Base-by-base conservation (phyloP, 2,113 vertebrate genomes). In the Casuarius casuarius region DNA sequence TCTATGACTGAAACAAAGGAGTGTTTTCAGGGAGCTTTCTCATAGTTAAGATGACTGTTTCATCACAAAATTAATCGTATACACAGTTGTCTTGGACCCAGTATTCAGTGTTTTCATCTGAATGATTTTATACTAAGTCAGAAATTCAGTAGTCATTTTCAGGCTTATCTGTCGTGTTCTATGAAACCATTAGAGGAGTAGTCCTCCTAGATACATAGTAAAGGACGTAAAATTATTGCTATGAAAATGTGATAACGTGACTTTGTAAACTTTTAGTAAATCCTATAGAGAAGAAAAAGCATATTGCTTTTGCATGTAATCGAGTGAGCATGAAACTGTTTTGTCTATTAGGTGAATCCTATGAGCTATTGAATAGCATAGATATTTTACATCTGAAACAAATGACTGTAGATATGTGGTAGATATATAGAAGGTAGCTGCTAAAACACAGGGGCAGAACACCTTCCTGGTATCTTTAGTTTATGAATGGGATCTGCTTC, bases 171-270 rank as follows among this genome's bases (percentile, higher is more conserved):
- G 0, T 40, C 0, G 0, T 22, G 10, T 31, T 90, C 2, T 51
- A 4, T 1, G 0, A 62, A 74, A 42, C 19, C 52, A 26, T 63
- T 58, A 13, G 0, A 1, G 31, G 8, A 87, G 21, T 33, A 11
- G 5, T 89, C 52, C 61, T 63, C 3, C 33, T 38, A 44, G 51
- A 21, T 73, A 44, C 8, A 8, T 59, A 42, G 35, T 31, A 63
- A 11, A 31, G 26, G 42, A 46, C 13, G 51, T 51, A 33, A 83
- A 84, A 54, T 63, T 59, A 5, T 75, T 92, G 35, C 58, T 79
- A 18, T 7, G 44, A 33, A 74, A 70, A n/a, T 2, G 0, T 11
- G 12, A 29, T 68, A 5, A 7, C 78, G 91, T 81, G 38, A 61
- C 21, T 3, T 89, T 89, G 48, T 35, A 65, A 63, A 79, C 13